Conservation (phyloP, 2,797 vertebrate genomes). For the Enoplosus armatus region DNA sequence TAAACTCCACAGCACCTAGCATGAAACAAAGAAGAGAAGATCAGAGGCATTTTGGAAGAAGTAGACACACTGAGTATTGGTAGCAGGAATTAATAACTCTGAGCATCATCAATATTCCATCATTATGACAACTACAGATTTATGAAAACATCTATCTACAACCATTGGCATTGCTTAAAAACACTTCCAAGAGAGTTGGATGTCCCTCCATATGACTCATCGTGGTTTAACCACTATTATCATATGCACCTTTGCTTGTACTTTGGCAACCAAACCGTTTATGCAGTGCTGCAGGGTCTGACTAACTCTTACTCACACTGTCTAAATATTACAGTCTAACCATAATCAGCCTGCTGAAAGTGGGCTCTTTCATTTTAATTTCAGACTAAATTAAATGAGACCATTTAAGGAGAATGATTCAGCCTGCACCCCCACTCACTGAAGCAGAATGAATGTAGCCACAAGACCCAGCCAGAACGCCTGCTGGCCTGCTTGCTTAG, state of each 20-base stretch:
- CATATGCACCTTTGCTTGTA: neutral
- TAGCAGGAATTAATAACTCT: neutral
- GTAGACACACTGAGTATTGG: neutral
- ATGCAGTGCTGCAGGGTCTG: conserved; percentile 23
- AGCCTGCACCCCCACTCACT: neutral
- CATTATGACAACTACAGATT: neutral
- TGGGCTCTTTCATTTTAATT: conserved; percentile 3
- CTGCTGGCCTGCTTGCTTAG: neutral
- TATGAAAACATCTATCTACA: neutral
- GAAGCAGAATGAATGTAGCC: neutral
- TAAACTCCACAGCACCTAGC: conserved; percentile 57
- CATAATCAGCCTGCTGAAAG: conserved; percentile 2
- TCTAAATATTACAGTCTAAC: conserved; percentile 9
- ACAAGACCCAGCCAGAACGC: neutral
- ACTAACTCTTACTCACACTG: conserved; percentile 47
- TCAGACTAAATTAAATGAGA: conserved; percentile 21
- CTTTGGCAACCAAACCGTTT: neutral
- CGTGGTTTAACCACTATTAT: neutral
- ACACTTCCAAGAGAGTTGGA: neutral
- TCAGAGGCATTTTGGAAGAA: neutral
- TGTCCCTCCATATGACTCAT: conserved; percentile 29
- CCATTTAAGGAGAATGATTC: conserved; percentile 29
- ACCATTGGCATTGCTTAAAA: neutral
- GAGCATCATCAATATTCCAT: neutral
- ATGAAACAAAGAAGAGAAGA: conserved; percentile 4